Evolutionary conservation across 2,888 invertebrate species (phyloP).

Genomic region (Stenoptilia bipunctidactyla): DNA sequence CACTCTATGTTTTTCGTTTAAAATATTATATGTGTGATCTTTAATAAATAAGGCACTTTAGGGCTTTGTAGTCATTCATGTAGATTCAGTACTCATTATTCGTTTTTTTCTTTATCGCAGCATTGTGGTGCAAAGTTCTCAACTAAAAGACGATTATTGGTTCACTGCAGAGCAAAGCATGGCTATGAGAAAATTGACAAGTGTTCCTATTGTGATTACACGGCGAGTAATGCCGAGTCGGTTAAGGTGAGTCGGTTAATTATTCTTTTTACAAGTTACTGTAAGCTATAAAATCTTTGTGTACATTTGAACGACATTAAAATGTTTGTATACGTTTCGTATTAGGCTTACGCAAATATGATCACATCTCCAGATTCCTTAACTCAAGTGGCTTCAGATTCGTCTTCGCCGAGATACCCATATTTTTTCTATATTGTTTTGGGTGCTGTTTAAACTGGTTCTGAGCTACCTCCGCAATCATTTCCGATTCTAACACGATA

Average conservation of each 20-base stretch:
- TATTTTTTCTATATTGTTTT: too few relatives aligned
- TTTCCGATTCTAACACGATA: too few relatives aligned
- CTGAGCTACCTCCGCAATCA: too few relatives aligned
- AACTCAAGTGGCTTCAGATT: too few relatives aligned
- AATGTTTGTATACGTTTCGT: too few relatives aligned
- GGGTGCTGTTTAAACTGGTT: too few relatives aligned
- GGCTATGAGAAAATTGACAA: slow-evolving; percentile 51
- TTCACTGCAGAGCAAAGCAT: slow-evolving; percentile 49
- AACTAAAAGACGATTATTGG: slow-evolving; percentile 34
- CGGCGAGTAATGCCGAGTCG: slow-evolving; percentile 44
- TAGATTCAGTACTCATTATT: background rate
- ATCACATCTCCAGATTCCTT: background rate
- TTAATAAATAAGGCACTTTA: too few relatives aligned
- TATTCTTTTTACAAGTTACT: background rate
- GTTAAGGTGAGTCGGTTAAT: slow-evolving; percentile 30
- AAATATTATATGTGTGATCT: too few relatives aligned
- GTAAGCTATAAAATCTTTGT: background rate
- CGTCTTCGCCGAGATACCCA: too few relatives aligned
- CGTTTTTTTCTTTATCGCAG: background rate
- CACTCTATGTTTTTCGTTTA: too few relatives aligned
- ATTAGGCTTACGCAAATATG: background rate
- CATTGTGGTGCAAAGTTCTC: slow-evolving; percentile 16
- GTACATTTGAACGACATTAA: background rate
- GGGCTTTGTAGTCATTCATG: slow-evolving; percentile 7
- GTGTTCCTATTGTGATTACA: slow-evolving; percentile 44